phyloP scores from a whole-genome alignment of 2,113 vertebrate species.

The Oreochromis spilurus region DNA sequence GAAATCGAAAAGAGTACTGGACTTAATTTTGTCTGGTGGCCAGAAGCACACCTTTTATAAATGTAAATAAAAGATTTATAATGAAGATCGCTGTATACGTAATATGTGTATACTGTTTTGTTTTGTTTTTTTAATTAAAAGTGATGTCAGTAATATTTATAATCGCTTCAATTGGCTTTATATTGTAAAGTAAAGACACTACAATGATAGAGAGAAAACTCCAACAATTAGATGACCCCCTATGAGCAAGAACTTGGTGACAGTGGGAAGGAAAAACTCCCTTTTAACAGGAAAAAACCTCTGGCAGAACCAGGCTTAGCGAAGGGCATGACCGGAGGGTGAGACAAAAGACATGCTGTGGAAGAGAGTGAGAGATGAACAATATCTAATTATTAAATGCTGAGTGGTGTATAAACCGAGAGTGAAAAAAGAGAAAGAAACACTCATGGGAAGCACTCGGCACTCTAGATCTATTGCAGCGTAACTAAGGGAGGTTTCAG shows the following conservation, averaged over 20 bases:
- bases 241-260: background rate
- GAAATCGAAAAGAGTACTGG: background rate
- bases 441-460: background rate
- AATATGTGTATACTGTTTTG: background rate
- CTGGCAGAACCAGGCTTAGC: background rate
- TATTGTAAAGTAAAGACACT: background rate
- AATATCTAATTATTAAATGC: background rate
- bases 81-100: background rate
- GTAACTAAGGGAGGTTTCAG: background rate
- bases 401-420: background rate
- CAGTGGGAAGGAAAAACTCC: background rate
- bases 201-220: background rate
- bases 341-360: background rate
- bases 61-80: background rate
- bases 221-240: background rate
- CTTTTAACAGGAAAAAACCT: background rate
- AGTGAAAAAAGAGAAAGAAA: background rate
- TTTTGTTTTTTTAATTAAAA: too few relatives aligned
- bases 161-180: background rate
- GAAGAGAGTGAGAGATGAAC: background rate
- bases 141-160: too few relatives aligned
- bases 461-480: background rate
- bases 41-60: background rate
- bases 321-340: fast-evolving
- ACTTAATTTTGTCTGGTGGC: background rate